Conservation (phyloP, 2,888 invertebrate species). For the Azorinus chamasolen region DNA sequence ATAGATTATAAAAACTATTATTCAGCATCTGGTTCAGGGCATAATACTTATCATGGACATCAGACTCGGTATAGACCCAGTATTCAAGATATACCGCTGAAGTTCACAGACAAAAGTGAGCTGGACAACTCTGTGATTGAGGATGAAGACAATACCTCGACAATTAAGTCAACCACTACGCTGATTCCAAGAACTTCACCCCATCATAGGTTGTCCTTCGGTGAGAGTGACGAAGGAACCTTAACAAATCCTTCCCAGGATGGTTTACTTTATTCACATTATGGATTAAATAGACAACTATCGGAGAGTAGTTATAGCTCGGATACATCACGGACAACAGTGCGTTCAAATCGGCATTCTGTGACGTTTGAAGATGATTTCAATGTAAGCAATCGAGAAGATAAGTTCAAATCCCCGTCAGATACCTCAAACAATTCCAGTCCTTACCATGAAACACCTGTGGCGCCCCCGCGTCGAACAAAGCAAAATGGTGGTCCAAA, state of each 20-base stretch:
- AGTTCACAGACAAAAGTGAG: constrained; percentile 72
- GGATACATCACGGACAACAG: constrained; percentile 75
- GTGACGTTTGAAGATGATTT: constrained; percentile 85
- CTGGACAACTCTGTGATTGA: constrained; percentile 33
- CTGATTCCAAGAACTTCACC: constrained; percentile 65
- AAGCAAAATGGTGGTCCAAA: constrained; percentile 64
- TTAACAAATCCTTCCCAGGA: constrained; percentile 73
- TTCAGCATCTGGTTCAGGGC: constrained; percentile 86
- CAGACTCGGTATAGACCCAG: constrained; percentile 89
- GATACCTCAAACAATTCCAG: constrained; percentile 89
- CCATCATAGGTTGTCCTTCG: constrained; percentile 70
- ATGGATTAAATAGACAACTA: constrained; percentile 78
- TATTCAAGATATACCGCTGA: constrained; percentile 81
- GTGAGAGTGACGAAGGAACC: constrained; percentile 77
- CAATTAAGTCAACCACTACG: constrained; percentile 71
- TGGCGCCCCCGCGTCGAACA: constrained; percentile 68
- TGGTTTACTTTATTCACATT: constrained; percentile 66
- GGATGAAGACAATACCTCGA: constrained; percentile 60
- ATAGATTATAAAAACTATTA: constrained; percentile 77
- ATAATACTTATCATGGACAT: constrained; percentile 95
- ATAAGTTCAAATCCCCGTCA: constrained; percentile 90
- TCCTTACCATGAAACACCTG: constrained; percentile 67
- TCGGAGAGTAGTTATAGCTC: constrained; percentile 82
- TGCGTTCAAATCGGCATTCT: constrained; percentile 79
- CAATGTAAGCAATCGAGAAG: constrained; percentile 68